phyloP scores from a whole-genome alignment of 1,140 invertebrate genomes.

The Epicauta chinensis region DNA sequence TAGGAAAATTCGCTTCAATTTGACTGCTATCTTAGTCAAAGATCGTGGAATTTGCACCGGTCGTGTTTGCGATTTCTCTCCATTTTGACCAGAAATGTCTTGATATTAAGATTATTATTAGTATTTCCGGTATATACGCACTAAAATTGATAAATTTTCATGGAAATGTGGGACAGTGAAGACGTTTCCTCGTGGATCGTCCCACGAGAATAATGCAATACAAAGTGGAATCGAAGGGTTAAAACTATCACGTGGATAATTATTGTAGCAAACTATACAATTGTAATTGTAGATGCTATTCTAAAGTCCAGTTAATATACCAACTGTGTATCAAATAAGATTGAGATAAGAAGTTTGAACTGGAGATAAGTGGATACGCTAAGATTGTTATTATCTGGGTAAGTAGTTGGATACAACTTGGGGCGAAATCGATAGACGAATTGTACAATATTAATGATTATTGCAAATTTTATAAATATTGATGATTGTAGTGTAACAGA shows the following conservation, averaged over 20 bases:
- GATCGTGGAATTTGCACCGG: constrained; percentile 32
- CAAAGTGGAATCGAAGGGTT: neutral
- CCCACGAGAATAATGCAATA: constrained; percentile 3
- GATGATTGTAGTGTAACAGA: too few relatives aligned
- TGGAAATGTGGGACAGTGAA: constrained; percentile 6
- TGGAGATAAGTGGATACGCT: too few relatives aligned
- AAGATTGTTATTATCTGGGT: too few relatives aligned
- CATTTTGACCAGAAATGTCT: constrained; percentile 19
- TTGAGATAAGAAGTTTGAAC: constrained; percentile 11
- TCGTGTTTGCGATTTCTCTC: constrained; percentile 26
- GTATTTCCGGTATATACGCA: neutral
- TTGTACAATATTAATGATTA: too few relatives aligned
- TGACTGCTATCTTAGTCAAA: constrained; percentile 25
- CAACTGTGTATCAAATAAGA: constrained; percentile 9
- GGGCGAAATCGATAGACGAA: too few relatives aligned
- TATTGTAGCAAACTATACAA: constrained; percentile 9
- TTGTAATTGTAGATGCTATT: constrained; percentile 13
- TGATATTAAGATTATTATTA: constrained; percentile 12
- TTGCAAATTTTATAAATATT: too few relatives aligned
- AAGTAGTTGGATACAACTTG: too few relatives aligned
- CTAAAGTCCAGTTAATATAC: constrained; percentile 3
- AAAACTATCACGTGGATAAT: constrained; percentile 7
- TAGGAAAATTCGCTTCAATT: constrained; percentile 17
- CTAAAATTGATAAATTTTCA: neutral
- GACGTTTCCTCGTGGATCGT: constrained; percentile 8